phyloP scores from a whole-genome alignment of 2,113 vertebrate species.

The Pluvialis apricaria region DNA sequence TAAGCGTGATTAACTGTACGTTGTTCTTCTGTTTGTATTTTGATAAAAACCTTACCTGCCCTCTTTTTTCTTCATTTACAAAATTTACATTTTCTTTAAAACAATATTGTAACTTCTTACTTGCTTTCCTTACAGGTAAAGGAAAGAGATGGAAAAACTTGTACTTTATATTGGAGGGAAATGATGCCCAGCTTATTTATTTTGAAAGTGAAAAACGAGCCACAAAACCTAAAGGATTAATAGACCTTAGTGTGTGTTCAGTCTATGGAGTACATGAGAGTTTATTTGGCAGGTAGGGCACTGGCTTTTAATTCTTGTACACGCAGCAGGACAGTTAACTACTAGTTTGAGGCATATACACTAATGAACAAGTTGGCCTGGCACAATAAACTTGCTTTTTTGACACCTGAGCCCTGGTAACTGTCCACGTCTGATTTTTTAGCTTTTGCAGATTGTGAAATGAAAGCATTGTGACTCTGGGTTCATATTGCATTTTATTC shows the following conservation, averaged over 20 bases:
- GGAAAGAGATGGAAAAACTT: conserved; percentile 96
- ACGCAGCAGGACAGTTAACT: not conserved
- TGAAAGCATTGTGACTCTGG: not conserved
- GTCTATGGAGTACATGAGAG: conserved; percentile 97
- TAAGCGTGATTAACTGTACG: not conserved
- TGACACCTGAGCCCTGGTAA: not conserved
- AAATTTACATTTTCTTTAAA: conserved; percentile 10
- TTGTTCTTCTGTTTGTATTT: conserved; percentile 12
- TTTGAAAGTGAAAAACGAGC: conserved; percentile 99
- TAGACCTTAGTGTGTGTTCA: conserved; percentile 96
- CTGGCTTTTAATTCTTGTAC: conserved; percentile 5
- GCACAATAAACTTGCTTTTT: not conserved
- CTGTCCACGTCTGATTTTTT: not conserved
- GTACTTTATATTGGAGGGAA: conserved; percentile 98
- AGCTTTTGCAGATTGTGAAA: not conserved
- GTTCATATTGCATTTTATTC: conserved; percentile 7
- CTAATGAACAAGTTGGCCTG: not conserved
- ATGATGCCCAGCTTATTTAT: conserved; percentile 98
- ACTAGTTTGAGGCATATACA: not conserved
- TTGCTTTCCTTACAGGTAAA: conserved; percentile 79
- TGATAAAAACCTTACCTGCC: not conserved
- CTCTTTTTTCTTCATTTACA: not conserved
- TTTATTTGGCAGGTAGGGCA: conserved; percentile 92
- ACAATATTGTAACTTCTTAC: not conserved
- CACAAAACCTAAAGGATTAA: conserved; percentile 99